These are phyloP conservation scores for Ictidomys tridecemlineatus DNA, from an alignment of 2,113 vertebrate species.

Conservation along the genomic window DNA sequence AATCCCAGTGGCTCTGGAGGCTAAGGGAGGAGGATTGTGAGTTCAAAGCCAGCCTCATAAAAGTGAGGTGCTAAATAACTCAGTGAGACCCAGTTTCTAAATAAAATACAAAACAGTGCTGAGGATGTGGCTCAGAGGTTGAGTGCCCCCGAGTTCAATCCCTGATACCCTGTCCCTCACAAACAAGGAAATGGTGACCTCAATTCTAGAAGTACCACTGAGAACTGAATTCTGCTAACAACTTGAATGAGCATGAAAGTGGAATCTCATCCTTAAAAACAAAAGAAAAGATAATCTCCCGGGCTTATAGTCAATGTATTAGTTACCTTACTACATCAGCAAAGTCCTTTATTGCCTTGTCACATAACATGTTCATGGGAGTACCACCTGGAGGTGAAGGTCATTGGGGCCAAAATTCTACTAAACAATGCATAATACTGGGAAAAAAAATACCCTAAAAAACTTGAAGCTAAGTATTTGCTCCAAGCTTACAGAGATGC, in stretches of 20 bases:
- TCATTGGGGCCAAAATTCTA: not conserved
- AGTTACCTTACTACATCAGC: not conserved
- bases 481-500: not conserved
- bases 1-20: too few species aligned
- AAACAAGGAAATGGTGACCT: not conserved
- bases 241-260: not conserved
- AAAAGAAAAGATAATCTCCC: not conserved
- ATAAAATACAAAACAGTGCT: too few species aligned
- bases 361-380: not conserved
- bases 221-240: not conserved
- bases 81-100: too few species aligned
- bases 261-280: not conserved
- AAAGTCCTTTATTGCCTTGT: not conserved
- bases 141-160: too few species aligned
- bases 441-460: not conserved
- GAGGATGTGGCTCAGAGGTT: too few species aligned
- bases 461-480: not conserved
- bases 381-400: not conserved
- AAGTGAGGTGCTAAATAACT: too few species aligned
- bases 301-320: not conserved
- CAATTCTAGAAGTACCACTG: not conserved
- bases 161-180: too few species aligned
- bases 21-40: too few species aligned
- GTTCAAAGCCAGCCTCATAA: too few species aligned
- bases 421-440: not conserved